phyloP scores from a whole-genome alignment of 1,140 invertebrate species.

The Eupristina koningsbergeri region DNA sequence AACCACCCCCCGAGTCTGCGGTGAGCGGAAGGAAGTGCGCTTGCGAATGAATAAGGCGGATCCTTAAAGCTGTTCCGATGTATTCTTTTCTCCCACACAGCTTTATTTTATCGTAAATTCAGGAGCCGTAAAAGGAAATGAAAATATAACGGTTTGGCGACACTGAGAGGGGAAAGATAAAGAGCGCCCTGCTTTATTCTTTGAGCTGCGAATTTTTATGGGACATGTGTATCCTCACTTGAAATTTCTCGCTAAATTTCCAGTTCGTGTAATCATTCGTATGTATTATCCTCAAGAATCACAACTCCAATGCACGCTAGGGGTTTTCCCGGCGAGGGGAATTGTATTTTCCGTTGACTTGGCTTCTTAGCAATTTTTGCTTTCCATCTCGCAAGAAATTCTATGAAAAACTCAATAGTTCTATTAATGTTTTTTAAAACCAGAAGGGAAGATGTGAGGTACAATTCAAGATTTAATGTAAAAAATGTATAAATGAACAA shows the following conservation, averaged over 20 bases:
- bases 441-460: no score
- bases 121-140: background rate
- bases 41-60: slow-evolving; percentile 22
- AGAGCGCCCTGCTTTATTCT: background rate
- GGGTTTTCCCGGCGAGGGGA: no score
- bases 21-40: background rate
- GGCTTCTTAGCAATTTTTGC: no score
- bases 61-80: slow-evolving; percentile 4
- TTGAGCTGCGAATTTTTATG: background rate
- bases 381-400: no score
- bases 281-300: no score
- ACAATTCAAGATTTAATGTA: no score
- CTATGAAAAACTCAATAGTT: no score
- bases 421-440: no score
- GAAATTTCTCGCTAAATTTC: background rate
- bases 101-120: slow-evolving; percentile 5
- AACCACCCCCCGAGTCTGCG: background rate
- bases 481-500: no score
- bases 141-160: background rate
- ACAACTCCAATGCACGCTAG: no score
- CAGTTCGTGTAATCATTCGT: background rate
- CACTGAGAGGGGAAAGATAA: background rate
- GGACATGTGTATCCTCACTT: background rate
- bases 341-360: no score
- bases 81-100: background rate